Conservation (phyloP, 1,140 invertebrate genomes). For the Drosophila insularis region DNA sequence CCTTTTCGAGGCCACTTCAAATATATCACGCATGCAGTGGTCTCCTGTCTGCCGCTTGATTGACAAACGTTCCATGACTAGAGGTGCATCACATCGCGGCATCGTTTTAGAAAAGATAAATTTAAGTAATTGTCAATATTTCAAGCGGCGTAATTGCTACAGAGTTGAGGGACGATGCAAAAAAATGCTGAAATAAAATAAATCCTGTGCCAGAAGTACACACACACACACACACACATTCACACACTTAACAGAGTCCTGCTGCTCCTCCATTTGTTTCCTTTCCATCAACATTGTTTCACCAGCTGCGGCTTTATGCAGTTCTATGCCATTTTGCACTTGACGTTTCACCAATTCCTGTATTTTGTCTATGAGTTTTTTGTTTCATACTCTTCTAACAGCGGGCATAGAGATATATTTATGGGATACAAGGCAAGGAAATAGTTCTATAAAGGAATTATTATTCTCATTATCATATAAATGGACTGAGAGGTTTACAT, state of each 20-base stretch:
- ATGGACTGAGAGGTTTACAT: no score
- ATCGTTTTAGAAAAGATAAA: conserved; percentile 75
- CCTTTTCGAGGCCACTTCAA: conserved; percentile 65
- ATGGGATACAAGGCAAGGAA: not conserved
- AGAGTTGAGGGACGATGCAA: conserved; percentile 30
- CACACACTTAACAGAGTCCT: no score
- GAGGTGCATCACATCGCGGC: conserved; percentile 60
- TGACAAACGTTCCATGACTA: conserved; percentile 59
- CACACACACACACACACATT: conserved; percentile 40
- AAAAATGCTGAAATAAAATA: conserved; percentile 43
- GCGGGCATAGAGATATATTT: not conserved
- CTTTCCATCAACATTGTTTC: conserved; percentile 25
- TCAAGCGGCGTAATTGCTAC: conserved; percentile 76
- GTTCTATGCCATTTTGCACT: conserved; percentile 69
- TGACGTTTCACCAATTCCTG: conserved; percentile 74
- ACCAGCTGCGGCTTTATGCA: conserved; percentile 67
- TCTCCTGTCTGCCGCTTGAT: conserved; percentile 64
- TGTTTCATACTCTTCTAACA: conserved; percentile 19
- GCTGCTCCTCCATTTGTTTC: conserved; percentile 12
- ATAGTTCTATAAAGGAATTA: no score
- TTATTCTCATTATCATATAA: no score
- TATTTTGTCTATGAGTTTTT: conserved; percentile 37
- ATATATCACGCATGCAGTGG: conserved; percentile 73
- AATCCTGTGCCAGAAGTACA: conserved; percentile 58
- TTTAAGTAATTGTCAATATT: conserved; percentile 80